Evolutionary conservation across 2,797 vertebrate genomes (phyloP), one percentile per base, ranked within the genome.

Genomic region (Paratrypauchen microcephalus): DNA sequence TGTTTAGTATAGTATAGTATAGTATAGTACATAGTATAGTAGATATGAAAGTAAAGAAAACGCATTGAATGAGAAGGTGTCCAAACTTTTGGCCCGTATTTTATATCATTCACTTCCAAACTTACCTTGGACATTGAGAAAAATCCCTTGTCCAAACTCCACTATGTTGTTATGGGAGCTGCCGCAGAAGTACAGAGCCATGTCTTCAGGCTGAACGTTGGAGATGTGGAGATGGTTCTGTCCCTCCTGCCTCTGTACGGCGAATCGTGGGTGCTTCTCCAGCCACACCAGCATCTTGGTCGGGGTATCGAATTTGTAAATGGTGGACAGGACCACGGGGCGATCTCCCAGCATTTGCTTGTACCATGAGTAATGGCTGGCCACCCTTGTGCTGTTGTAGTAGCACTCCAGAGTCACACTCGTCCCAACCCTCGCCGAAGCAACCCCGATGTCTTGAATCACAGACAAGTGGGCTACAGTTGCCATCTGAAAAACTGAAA

Each of bases 291-390:
- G 36, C 26, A 78, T 50, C 45, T 26, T 73, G 6, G 77, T 48
- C 0, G 69, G 30, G 0, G 5, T 0, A 0, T 83, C 82, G 3
- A 76, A 85, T 70, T 87, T 91, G 69, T 88, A 90, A 47, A 84
- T 9, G 9, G 41, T 79, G 6, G 77, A 82, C 28, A 91, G 63
- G 5, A 88, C 75, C 56, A 74, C 47, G 2, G 85, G 91, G 66
- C 69, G 56, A 0, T 77, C n/a, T 56, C 89, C 88, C 18, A 80
- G 21, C 2, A 15, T 70, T 4, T 91, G 86, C 52, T 48, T 66
- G 73, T 91, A 93, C 89, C 90, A 93, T 68, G 88, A 90, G 69
- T 87, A 88, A 69, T 91, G 86, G 83, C 87, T 87, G 1, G 76
- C 68, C 68, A 81, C 75, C 15, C 83, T 66, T 15, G 71, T 88